phyloP scores from a whole-genome alignment of 1,140 invertebrate species.

The Augochlora pura region DNA sequence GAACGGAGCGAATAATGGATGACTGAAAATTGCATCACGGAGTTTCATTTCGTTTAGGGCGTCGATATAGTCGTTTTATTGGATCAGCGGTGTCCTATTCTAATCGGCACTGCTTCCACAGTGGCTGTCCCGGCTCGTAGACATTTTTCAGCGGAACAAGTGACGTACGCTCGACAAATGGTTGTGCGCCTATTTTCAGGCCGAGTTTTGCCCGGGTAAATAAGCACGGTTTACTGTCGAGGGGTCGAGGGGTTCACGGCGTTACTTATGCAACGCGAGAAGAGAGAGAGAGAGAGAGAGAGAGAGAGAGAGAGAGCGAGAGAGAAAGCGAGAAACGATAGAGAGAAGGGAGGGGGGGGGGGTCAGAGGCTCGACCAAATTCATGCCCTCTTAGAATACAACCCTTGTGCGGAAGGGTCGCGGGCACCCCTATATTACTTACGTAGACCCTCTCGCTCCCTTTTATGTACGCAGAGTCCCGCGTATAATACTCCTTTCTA shows the following conservation, averaged over 20 bases:
- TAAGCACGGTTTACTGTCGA: constrained; percentile 73
- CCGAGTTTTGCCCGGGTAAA: constrained; percentile 61
- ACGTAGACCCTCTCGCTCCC: constrained; percentile 69
- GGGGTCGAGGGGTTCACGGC: constrained; percentile 65
- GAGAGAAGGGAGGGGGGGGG: constrained; percentile 28
- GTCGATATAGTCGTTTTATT: background rate
- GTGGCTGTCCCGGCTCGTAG: background rate
- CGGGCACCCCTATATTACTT: constrained; percentile 75
- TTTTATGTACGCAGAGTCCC: constrained; percentile 65
- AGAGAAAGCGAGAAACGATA: constrained; percentile 11
- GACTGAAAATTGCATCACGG: too few species aligned
- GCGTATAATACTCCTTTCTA: constrained; percentile 66
- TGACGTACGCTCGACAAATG: constrained; percentile 68
- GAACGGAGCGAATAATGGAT: too few species aligned
- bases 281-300: constrained; percentile 35
- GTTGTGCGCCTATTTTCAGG: constrained; percentile 53
- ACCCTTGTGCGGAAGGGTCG: constrained; percentile 74
- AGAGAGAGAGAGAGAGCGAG: constrained; percentile 55
- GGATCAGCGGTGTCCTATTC: background rate
- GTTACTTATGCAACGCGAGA: constrained; percentile 76
- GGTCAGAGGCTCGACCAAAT: constrained; percentile 65
- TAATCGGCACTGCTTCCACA: background rate
- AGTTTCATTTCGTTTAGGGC: too few species aligned
- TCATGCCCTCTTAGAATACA: constrained; percentile 75
- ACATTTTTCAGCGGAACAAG: constrained; percentile 38